phyloP scores from a whole-genome alignment of 2,113 vertebrate genomes.

The Odontesthes bonariensis region DNA sequence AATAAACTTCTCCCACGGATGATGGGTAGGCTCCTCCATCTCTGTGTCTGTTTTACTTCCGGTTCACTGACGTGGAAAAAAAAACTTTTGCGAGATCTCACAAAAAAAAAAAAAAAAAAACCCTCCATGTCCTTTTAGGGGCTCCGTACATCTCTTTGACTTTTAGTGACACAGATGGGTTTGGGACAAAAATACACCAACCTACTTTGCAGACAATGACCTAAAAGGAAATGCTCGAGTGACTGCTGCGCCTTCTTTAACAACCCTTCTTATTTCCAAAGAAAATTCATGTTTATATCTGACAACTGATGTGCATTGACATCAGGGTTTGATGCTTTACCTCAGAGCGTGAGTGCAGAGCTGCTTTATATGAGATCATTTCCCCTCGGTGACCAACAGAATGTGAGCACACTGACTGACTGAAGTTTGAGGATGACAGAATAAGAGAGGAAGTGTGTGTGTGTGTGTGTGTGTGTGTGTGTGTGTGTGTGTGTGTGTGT shows the following conservation, averaged over 20 bases:
- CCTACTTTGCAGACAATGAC: background rate
- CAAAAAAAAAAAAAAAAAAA: too few species aligned
- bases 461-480: slow-evolving; percentile 21
- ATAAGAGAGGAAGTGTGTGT: slow-evolving; percentile 4
- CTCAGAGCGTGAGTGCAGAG: background rate
- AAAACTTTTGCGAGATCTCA: too few species aligned
- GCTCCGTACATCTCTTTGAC: too few species aligned
- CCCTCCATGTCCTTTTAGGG: too few species aligned
- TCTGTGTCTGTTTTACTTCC: too few species aligned
- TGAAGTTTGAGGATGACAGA: slow-evolving; percentile 2
- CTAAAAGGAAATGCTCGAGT: background rate
- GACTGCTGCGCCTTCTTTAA: rapidly evolving
- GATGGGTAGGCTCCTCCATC: too few species aligned
- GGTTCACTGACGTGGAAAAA: too few species aligned
- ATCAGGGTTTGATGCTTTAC: background rate
- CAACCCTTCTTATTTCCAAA: background rate
- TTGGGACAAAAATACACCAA: background rate
- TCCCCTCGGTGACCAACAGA: background rate
- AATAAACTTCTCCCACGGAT: too few species aligned
- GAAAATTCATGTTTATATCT: rapidly evolving
- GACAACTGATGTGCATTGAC: background rate
- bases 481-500: background rate
- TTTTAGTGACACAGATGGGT: too few species aligned
- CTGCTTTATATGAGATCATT: background rate
- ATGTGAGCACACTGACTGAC: background rate